These are phyloP conservation scores for Pachycephus smyrnensis DNA, from an alignment of 2,888 invertebrate genomes.

Conservation along the genomic window DNA sequence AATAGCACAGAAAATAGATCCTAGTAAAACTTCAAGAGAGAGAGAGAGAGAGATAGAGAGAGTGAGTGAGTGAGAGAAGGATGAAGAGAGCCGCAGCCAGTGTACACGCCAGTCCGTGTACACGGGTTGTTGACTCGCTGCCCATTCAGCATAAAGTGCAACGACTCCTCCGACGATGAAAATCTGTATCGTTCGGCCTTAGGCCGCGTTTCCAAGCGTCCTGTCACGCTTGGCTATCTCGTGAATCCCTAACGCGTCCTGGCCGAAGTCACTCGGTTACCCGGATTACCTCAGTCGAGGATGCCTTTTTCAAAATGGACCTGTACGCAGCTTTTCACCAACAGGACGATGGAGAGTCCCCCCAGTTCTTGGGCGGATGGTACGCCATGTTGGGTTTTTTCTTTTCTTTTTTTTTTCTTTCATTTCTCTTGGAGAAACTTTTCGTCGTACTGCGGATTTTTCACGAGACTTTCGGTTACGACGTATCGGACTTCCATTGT, in stretches of 20 bases:
- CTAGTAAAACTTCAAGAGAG: not conserved
- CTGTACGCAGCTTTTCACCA: too few species aligned
- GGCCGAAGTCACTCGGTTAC: too few species aligned
- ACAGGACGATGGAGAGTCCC: not conserved
- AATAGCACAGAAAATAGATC: not conserved
- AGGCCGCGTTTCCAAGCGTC: conserved; percentile 7
- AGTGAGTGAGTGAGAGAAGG: too few species aligned
- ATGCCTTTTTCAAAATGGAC: too few species aligned
- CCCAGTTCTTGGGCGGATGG: not conserved
- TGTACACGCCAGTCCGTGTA: conserved; percentile 20
- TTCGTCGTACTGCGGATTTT: conserved; percentile 2
- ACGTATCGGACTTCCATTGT: conserved; percentile 16
- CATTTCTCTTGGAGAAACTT: not conserved
- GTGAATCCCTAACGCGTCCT: too few species aligned
- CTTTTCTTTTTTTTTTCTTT: not conserved
- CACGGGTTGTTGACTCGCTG: conserved; percentile 63
- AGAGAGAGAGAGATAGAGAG: conserved; percentile 12
- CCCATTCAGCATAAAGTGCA: conserved; percentile 65
- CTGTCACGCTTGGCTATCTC: not conserved
- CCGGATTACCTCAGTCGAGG: too few species aligned
- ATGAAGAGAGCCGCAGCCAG: conserved; percentile 18
- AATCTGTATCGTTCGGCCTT: conserved; percentile 46
- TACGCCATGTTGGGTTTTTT: not conserved
- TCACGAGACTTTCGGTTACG: conserved; percentile 6
- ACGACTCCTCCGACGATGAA: conserved; percentile 60